phyloP scores from a whole-genome alignment of 2,888 invertebrate species.

The Neoitamus cyanurus region DNA sequence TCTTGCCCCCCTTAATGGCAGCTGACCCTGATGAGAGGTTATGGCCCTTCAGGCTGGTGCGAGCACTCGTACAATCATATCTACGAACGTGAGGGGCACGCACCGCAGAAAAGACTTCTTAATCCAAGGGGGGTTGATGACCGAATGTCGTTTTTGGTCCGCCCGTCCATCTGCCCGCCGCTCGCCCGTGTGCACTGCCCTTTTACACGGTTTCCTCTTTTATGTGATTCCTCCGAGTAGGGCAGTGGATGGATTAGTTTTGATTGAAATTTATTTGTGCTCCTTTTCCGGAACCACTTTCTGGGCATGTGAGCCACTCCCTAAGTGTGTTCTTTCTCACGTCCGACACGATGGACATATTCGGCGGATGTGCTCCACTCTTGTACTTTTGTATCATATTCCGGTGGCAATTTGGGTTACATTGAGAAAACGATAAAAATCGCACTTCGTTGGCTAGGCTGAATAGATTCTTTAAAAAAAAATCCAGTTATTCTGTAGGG shows the following conservation, averaged over 20 bases:
- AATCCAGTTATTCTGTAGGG: no score
- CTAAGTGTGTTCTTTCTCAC: not conserved
- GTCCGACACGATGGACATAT: not conserved
- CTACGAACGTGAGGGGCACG: not conserved
- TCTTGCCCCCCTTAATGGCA: constrained; percentile 34
- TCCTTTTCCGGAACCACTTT: not conserved
- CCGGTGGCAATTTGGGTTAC: not conserved
- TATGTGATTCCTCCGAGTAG: not conserved
- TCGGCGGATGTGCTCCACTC: not conserved
- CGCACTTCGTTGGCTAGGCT: not conserved
- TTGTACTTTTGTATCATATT: not conserved
- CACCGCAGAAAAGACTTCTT: constrained; percentile 29
- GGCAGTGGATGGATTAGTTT: constrained; percentile 2
- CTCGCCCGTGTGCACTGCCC: not conserved
- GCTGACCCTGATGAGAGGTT: constrained; percentile 40
- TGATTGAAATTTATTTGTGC: constrained; percentile 6
- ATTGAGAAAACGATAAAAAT: not conserved
- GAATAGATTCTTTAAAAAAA: not conserved
- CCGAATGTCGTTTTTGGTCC: constrained; percentile 7
- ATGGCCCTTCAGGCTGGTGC: not conserved
- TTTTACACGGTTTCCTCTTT: not conserved
- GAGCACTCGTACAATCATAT: not conserved
- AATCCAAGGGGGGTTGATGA: constrained; percentile 39
- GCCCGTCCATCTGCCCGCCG: not conserved
- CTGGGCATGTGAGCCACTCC: not conserved